Conservation (phyloP, 2,113 vertebrate species). For the Phaethon lepturus region DNA sequence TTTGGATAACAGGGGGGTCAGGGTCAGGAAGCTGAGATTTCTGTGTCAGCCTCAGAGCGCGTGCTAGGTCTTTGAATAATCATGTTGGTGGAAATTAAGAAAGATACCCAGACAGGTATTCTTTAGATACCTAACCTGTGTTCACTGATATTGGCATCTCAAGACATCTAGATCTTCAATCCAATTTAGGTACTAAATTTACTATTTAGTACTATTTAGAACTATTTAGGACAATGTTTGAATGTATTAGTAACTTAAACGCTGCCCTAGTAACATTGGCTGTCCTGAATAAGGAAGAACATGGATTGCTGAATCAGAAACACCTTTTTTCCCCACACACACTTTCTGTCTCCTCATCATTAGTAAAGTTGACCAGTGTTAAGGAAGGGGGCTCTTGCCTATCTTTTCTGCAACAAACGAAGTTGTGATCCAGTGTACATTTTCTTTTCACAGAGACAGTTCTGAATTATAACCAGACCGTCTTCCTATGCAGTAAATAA, state of each 20-base stretch:
- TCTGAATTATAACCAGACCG: background rate
- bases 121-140: background rate
- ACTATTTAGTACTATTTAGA: too few species aligned
- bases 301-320: background rate
- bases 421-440: background rate
- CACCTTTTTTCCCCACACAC: rapidly evolving
- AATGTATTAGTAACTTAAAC: background rate
- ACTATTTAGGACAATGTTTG: background rate
- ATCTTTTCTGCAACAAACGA: background rate
- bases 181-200: background rate
- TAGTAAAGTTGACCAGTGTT: background rate
- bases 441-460: background rate
- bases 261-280: background rate
- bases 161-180: background rate
- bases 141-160: background rate
- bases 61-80: background rate
- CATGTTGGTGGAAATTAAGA: background rate
- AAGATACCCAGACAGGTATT: background rate
- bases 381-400: background rate
- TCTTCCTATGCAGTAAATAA: background rate
- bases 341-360: background rate
- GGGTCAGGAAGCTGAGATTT: background rate
- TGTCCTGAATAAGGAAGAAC: background rate
- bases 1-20: rapidly evolving
- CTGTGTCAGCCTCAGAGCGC: background rate